These are phyloP conservation scores for Catharus ustulatus DNA, from an alignment of 2,797 vertebrate species.

Conservation along the genomic window DNA sequence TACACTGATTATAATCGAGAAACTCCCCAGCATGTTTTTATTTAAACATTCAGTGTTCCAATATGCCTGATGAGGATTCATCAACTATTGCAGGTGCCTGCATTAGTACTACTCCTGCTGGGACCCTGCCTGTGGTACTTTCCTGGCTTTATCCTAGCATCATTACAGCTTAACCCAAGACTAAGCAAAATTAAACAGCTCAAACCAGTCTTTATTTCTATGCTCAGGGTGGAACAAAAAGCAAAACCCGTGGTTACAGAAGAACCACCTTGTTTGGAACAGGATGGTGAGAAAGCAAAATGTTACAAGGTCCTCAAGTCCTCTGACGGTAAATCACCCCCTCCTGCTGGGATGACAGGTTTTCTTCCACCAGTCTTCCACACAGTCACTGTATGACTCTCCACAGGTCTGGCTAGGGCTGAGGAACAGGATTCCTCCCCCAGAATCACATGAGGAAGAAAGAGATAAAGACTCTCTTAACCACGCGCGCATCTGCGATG, in stretches of 20 bases:
- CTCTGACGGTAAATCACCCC: not conserved
- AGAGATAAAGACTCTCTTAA: not conserved
- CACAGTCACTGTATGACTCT: not conserved
- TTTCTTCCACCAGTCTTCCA: not conserved
- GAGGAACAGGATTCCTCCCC: not conserved
- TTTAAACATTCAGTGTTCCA: not conserved
- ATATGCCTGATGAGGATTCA: not conserved
- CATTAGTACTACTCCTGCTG: not conserved
- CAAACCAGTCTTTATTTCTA: constrained; percentile 2
- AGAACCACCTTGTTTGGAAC: not conserved
- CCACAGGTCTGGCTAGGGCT: not conserved
- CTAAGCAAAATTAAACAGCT: not conserved
- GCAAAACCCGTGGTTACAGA: not conserved
- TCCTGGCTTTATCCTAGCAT: not conserved
- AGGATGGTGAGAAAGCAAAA: not conserved
- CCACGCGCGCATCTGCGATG: fast-evolving
- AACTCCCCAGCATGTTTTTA: not conserved
- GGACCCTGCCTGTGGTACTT: not conserved
- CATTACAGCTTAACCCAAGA: not conserved
- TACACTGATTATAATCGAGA: not conserved
- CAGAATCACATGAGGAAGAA: not conserved
- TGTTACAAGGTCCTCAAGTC: not conserved
- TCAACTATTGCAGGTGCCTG: not conserved
- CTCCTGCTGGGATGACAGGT: not conserved
- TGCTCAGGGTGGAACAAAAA: not conserved